Evolutionary conservation across 2,888 invertebrate genomes (phyloP).

Genomic region (Galerucella calmariensis): DNA sequence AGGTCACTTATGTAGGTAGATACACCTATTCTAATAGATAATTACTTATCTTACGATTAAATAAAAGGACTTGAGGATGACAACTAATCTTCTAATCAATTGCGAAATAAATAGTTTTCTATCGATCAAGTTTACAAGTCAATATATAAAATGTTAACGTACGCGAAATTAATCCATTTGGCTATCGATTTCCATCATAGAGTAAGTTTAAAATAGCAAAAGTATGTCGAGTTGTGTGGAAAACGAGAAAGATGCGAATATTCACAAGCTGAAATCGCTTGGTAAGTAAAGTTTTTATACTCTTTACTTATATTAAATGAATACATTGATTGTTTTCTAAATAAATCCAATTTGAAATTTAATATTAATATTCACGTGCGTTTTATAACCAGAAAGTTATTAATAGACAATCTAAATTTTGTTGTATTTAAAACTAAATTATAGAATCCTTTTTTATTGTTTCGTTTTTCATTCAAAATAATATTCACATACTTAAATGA

Average conservation of each 20-base stretch:
- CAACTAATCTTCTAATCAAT: too few species aligned
- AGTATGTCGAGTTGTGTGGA: conserved; percentile 22
- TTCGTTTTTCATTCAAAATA: too few species aligned
- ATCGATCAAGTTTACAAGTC: not conserved
- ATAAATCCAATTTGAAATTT: too few species aligned
- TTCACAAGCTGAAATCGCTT: conserved; percentile 42
- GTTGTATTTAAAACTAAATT: too few species aligned
- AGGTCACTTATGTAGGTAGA: not conserved
- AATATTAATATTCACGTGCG: too few species aligned
- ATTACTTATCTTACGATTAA: not conserved
- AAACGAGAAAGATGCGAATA: conserved; percentile 43
- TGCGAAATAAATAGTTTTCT: too few species aligned
- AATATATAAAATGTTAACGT: conserved; percentile 3
- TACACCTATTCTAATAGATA: not conserved
- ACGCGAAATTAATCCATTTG: not conserved
- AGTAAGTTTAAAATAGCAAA: conserved; percentile 10
- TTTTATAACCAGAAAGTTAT: too few species aligned
- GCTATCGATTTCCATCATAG: conserved; percentile 17
- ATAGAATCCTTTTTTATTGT: too few species aligned
- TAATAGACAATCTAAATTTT: too few species aligned
- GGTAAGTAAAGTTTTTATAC: conserved; percentile 31
- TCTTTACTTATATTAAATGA: too few species aligned
- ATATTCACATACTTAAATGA: too few species aligned
- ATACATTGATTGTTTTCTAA: too few species aligned
- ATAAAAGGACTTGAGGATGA: not conserved